Percentiles rank a stretch among this genome's conserved stretches.
Evolutionary conservation across 1,140 invertebrate species (phyloP).

Genomic region (Gonatopus flavifemur): DNA sequence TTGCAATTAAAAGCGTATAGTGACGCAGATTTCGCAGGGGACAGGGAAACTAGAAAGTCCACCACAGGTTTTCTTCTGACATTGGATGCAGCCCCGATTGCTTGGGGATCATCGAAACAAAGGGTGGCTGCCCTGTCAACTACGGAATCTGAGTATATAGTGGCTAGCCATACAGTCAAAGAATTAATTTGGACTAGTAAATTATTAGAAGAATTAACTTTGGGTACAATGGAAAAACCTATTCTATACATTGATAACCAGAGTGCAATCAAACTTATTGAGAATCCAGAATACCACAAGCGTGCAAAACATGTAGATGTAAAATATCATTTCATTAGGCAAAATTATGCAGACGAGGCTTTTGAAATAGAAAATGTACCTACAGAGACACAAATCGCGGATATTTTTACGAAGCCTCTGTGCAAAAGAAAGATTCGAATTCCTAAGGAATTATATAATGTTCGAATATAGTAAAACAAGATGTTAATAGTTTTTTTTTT

Average conservation of each 20-base stretch:
- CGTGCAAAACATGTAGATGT: constrained; percentile 37
- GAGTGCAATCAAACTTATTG: constrained; percentile 43
- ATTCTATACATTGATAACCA: constrained; percentile 36
- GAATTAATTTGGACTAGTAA: too few species aligned
- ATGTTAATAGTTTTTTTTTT: too few species aligned
- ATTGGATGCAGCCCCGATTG: constrained; percentile 16
- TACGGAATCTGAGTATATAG: constrained; percentile 46
- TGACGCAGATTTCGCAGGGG: constrained; percentile 47
- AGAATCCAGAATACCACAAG: constrained; percentile 38
- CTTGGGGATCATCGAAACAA: constrained; percentile 10
- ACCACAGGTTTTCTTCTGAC: constrained; percentile 27
- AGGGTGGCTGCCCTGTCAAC: too few species aligned
- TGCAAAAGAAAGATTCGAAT: not conserved
- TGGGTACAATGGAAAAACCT: not conserved
- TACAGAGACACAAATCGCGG: constrained; percentile 25
- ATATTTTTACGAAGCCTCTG: constrained; percentile 30
- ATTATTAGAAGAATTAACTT: too few species aligned
- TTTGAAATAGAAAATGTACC: constrained; percentile 22
- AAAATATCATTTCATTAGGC: constrained; percentile 28
- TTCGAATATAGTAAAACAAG: too few species aligned
- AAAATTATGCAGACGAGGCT: constrained; percentile 16
- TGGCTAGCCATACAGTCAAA: too few species aligned
- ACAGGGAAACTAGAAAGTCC: constrained; percentile 27
- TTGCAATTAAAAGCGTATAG: constrained; percentile 32
- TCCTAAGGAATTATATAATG: too few species aligned